These are phyloP conservation scores for Halcyon senegalensis DNA, from an alignment of 2,113 vertebrate genomes.

Conservation along the genomic window DNA sequence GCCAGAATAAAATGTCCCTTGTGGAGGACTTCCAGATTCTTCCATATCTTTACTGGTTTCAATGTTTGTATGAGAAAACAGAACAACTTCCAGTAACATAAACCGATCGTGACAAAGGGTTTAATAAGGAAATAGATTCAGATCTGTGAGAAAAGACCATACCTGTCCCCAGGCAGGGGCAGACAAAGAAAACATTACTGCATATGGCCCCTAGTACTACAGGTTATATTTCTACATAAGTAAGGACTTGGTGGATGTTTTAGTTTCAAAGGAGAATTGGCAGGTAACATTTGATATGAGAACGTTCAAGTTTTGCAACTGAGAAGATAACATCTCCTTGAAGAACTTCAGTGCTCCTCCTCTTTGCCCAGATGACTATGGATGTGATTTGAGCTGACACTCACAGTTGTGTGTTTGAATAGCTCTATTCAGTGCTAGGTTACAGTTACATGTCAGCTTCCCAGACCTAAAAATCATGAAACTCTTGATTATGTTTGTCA, in stretches of 20 bases:
- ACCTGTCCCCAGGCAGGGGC: neutral
- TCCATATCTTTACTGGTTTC: neutral
- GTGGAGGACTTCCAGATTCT: neutral
- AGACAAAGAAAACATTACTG: neutral
- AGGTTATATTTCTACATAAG: neutral
- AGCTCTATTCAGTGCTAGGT: slow-evolving; percentile 16
- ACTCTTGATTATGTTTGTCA: slow-evolving; percentile 55
- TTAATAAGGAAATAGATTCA: neutral
- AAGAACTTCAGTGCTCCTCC: neutral
- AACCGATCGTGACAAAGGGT: neutral
- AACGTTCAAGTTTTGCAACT: neutral
- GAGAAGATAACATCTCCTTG: slow-evolving; percentile 22
- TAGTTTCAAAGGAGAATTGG: neutral
- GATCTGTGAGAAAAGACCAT: neutral
- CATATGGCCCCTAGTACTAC: neutral
- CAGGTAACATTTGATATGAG: neutral
- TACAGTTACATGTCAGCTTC: slow-evolving; percentile 44
- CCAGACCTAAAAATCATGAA: neutral
- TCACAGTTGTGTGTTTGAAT: slow-evolving; percentile 41
- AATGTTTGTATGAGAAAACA: neutral
- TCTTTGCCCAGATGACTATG: neutral
- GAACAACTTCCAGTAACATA: neutral
- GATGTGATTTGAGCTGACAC: slow-evolving; percentile 44
- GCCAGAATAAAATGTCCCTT: neutral
- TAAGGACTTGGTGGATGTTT: neutral